These are phyloP conservation scores for Gadopsis bispinosus DNA, from an alignment of 2,797 vertebrate genomes.

Conservation along the genomic window DNA sequence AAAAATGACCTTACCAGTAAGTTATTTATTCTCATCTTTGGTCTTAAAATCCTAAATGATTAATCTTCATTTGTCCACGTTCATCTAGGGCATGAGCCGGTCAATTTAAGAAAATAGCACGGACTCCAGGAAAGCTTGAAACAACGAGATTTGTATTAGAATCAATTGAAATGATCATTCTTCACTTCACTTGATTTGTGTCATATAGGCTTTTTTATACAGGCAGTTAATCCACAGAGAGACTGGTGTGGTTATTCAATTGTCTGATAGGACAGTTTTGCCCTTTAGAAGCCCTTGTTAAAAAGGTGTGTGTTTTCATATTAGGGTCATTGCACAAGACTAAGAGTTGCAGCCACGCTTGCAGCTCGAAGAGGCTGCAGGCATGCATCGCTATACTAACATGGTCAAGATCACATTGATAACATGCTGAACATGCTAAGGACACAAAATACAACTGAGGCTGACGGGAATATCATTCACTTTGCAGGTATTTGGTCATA, in stretches of 20 bases:
- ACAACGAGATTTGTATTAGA: not conserved
- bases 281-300: not conserved
- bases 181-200: not conserved
- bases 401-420: not conserved
- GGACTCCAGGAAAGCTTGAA: not conserved
- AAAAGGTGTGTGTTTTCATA: conserved; percentile 1
- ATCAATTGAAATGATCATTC: not conserved
- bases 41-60: not conserved
- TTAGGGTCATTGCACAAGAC: not conserved
- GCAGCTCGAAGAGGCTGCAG: not conserved
- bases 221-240: not conserved
- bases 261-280: not conserved
- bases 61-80: not conserved
- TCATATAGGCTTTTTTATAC: not conserved
- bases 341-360: not conserved
- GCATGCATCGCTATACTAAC: not conserved
- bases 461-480: too few species aligned
- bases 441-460: not conserved
- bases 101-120: not conserved
- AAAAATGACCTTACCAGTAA: conserved; percentile 2
- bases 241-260: not conserved
- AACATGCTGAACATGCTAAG: not conserved
- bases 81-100: not conserved
- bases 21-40: not conserved
- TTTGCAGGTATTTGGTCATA: too few species aligned